A percentile compares a stretch with the other conserved stretches of the same genome.
Conservation (phyloP, 2,888 invertebrate species). For the Drosophila demipolita region DNA sequence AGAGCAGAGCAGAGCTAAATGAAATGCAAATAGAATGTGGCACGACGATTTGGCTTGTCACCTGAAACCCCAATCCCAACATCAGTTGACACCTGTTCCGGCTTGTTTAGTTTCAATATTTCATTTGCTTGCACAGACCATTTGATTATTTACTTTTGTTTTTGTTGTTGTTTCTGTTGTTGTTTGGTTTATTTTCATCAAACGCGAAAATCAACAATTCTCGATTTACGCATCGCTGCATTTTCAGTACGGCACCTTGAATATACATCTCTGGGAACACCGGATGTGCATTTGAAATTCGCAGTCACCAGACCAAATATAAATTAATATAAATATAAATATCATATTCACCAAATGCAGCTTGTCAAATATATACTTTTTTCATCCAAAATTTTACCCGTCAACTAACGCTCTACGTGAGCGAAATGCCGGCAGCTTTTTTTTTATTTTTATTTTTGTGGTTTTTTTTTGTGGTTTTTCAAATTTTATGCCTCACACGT, state of each 20-base stretch:
- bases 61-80: conserved; percentile 43
- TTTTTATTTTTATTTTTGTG: conserved; percentile 4
- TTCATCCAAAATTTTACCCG: conserved; percentile 31
- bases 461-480: conserved; percentile 25
- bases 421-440: conserved; percentile 40
- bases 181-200: conserved; percentile 29
- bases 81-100: conserved; percentile 72
- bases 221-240: conserved; percentile 63
- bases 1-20: conserved; percentile 52
- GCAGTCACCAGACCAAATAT: conserved; percentile 49
- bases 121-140: conserved; percentile 77
- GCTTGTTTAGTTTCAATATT: conserved; percentile 79
- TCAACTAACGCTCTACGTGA: conserved; percentile 62
- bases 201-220: conserved; percentile 38
- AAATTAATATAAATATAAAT: conserved; percentile 78
- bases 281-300: conserved; percentile 57
- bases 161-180: conserved; percentile 22
- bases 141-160: conserved; percentile 63
- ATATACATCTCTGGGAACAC: conserved; percentile 45
- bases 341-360: conserved; percentile 66
- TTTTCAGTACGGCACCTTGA: conserved; percentile 39
- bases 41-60: conserved; percentile 54
- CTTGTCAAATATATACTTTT: conserved; percentile 36
- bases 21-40: conserved; percentile 75
- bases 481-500: conserved; percentile 76